Percentiles rank a stretch among this genome's conserved stretches.
Conservation (phyloP, 2,888 invertebrate genomes). For the Lingula anatina region DNA sequence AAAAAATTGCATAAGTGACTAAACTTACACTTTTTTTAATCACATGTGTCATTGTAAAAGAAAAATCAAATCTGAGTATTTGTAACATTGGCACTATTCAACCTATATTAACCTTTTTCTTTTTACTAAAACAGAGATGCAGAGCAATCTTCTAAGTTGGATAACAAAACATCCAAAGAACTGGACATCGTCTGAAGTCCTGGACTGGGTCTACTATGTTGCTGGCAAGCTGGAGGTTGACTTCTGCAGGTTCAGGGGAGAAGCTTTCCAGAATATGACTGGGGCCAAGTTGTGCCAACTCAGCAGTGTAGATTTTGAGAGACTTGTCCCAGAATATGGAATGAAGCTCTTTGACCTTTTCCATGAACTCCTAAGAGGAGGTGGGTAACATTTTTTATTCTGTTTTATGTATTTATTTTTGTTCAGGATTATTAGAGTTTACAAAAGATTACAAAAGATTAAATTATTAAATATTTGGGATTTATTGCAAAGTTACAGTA, state of each 20-base stretch:
- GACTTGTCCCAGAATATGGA: conserved; percentile 29
- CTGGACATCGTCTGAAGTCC: conserved; percentile 28
- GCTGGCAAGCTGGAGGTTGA: conserved; percentile 23
- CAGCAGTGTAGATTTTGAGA: conserved; percentile 21
- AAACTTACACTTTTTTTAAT: no score
- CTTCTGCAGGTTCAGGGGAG: conserved; percentile 26
- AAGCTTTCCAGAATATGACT: conserved; percentile 30
- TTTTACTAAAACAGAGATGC: no score
- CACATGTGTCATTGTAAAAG: no score
- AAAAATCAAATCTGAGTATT: no score
- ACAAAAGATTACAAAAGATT: background rate
- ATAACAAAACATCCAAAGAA: conserved; percentile 29
- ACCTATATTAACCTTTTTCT: no score
- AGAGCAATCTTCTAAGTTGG: conserved; percentile 18
- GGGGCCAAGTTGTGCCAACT: conserved; percentile 30
- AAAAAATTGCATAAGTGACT: no score
- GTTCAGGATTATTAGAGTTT: no score
- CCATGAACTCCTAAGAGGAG: conserved; percentile 5
- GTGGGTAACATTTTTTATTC: no score
- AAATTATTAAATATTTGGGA: no score
- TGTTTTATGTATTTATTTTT: no score
- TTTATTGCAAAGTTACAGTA: no score
- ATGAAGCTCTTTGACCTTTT: conserved; percentile 21
- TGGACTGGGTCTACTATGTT: conserved; percentile 33
- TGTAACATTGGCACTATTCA: no score